A percentile compares a stretch with the other conserved stretches of the same genome.
Evolutionary conservation across 2,113 vertebrate genomes (phyloP).

Genomic region (Megaceryle maxima): DNA sequence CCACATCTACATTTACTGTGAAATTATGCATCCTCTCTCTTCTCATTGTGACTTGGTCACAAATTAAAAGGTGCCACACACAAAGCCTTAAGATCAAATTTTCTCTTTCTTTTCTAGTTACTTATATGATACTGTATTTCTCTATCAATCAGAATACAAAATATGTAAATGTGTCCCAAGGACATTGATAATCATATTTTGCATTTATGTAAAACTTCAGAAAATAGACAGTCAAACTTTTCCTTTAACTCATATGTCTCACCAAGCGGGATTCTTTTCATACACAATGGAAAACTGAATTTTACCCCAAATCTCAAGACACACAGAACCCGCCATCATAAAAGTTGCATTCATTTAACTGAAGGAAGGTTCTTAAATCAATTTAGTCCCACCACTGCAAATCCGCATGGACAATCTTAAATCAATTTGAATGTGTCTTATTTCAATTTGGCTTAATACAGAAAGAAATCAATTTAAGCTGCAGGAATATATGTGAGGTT

Average conservation of each 20-base stretch:
- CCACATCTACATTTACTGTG: background rate
- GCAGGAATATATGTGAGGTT: background rate
- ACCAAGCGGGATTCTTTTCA: background rate
- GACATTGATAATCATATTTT: background rate
- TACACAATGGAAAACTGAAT: background rate
- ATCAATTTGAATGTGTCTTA: constrained; percentile 12
- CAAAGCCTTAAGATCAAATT: background rate
- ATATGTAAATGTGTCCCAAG: background rate
- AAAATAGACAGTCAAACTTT: background rate
- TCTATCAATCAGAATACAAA: background rate
- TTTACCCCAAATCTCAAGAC: background rate
- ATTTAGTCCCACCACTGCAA: constrained; percentile 12
- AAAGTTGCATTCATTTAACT: background rate
- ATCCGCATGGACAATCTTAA: constrained; percentile 16
- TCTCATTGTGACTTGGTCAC: background rate
- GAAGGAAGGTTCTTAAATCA: constrained; percentile 12
- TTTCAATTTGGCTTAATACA: constrained; percentile 43
- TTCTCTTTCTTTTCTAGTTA: background rate
- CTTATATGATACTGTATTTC: background rate
- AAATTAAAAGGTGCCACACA: background rate
- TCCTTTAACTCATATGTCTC: background rate
- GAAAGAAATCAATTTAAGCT: constrained; percentile 27
- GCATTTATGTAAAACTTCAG: background rate
- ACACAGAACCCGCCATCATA: background rate
- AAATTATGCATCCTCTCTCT: background rate